A percentile compares a stretch with the other conserved stretches of the same genome.
phyloP scores from a whole-genome alignment of 2,113 vertebrate species.

The Trichomycterus rosablanca region DNA sequence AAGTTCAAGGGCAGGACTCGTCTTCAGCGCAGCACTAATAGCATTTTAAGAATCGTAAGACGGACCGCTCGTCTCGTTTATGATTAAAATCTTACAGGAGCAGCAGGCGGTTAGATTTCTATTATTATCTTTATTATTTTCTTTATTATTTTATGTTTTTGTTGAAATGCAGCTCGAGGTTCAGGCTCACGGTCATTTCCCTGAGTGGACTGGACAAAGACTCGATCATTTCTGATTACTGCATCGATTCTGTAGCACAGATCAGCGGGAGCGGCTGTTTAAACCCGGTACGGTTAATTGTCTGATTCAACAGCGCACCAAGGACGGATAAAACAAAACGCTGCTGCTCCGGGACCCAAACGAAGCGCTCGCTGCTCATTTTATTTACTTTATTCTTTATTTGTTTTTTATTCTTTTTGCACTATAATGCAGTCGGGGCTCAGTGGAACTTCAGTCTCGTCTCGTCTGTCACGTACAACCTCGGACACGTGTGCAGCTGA shows the following conservation, averaged over 20 bases:
- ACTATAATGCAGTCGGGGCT: no score
- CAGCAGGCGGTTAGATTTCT: background rate
- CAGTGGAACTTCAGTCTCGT: no score
- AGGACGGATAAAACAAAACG: constrained; percentile 1
- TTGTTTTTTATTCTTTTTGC: no score
- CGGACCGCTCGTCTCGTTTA: background rate
- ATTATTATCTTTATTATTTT: no score
- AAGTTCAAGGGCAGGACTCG: constrained; percentile 19
- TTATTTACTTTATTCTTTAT: no score
- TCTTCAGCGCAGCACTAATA: constrained; percentile 5
- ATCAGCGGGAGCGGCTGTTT: background rate
- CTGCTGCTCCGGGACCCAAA: background rate
- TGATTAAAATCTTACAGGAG: constrained; percentile 3
- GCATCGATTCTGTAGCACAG: background rate
- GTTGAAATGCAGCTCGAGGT: no score
- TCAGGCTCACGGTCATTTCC: background rate
- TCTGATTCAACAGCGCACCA: background rate
- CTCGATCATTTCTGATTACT: background rate
- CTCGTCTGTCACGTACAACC: no score
- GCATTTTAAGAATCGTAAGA: constrained; percentile 16
- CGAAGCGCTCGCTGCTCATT: no score
- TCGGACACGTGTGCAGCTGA: no score
- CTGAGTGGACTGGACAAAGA: background rate
- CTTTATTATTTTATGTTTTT: no score
- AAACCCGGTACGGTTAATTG: background rate